These are phyloP conservation scores for Illadopsis cleaveri DNA, from an alignment of 2,113 vertebrate genomes.

Conservation along the genomic window DNA sequence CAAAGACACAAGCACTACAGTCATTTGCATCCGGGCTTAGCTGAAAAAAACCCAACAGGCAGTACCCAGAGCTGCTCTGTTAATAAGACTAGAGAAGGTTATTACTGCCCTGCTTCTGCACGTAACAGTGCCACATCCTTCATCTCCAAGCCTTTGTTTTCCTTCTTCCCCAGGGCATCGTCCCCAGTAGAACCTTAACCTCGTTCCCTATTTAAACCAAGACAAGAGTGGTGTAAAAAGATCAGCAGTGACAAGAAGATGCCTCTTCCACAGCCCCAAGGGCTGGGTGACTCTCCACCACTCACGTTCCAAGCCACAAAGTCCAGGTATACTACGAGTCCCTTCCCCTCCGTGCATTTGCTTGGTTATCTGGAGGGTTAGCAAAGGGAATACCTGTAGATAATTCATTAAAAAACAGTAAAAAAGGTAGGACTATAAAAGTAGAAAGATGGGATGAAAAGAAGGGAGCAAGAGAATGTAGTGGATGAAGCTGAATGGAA, in stretches of 20 bases:
- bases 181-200: background rate
- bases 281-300: background rate
- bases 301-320: background rate
- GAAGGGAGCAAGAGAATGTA: background rate
- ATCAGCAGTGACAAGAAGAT: background rate
- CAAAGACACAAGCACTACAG: background rate
- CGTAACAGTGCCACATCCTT: background rate
- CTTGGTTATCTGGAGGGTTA: background rate
- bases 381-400: background rate
- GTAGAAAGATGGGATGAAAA: background rate
- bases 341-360: background rate
- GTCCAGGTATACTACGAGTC: background rate
- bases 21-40: background rate
- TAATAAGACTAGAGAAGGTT: background rate
- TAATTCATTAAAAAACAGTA: background rate
- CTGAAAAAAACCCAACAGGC: background rate
- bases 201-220: background rate
- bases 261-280: background rate
- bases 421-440: background rate
- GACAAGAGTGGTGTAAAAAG: background rate
- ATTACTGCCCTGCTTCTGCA: background rate
- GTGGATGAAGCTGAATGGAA: background rate
- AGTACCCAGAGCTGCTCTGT: background rate
- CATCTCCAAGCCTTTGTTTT: background rate
- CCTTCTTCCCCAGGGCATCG: background rate